Conservation (phyloP, 2,888 invertebrate genomes). For the Drosophila pegasa region DNA sequence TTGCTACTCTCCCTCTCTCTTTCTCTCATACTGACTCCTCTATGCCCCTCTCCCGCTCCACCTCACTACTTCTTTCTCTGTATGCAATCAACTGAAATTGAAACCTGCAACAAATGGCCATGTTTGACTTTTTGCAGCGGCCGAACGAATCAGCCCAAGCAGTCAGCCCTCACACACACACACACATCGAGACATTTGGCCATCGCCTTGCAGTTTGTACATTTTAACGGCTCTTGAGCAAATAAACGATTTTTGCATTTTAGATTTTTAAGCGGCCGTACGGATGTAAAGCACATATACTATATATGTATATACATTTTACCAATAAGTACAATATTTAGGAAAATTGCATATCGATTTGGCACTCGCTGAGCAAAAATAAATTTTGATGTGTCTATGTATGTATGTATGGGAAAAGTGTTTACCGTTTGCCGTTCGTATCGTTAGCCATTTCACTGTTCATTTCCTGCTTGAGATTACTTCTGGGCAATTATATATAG, state of each 20-base stretch:
- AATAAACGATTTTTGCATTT: constrained; percentile 79
- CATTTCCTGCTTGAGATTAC: constrained; percentile 64
- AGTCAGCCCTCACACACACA: constrained; percentile 1
- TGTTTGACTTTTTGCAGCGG: constrained; percentile 72
- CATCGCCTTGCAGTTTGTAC: constrained; percentile 50
- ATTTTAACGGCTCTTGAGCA: constrained; percentile 77
- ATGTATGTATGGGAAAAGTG: constrained; percentile 26
- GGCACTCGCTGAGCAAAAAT: constrained; percentile 44
- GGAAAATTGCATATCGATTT: constrained; percentile 72
- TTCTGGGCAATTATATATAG: constrained; percentile 38
- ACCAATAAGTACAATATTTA: constrained; percentile 59
- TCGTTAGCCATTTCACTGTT: constrained; percentile 54
- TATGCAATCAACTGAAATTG: constrained; percentile 78
- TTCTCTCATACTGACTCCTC: not conserved
- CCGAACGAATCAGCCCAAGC: constrained; percentile 45
- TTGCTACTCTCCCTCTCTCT: constrained; percentile 18
- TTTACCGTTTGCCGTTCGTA: constrained; percentile 31
- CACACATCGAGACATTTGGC: constrained; percentile 9
- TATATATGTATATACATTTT: constrained; percentile 9
- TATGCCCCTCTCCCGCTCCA: not conserved
- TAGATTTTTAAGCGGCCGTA: constrained; percentile 66
- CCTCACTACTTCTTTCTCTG: constrained; percentile 27
- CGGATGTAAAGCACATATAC: constrained; percentile 10
- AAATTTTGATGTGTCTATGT: constrained; percentile 26
- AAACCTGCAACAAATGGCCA: constrained; percentile 77